Conservation (phyloP, 2,888 invertebrate genomes). For the Troides oblongomaculatus region DNA sequence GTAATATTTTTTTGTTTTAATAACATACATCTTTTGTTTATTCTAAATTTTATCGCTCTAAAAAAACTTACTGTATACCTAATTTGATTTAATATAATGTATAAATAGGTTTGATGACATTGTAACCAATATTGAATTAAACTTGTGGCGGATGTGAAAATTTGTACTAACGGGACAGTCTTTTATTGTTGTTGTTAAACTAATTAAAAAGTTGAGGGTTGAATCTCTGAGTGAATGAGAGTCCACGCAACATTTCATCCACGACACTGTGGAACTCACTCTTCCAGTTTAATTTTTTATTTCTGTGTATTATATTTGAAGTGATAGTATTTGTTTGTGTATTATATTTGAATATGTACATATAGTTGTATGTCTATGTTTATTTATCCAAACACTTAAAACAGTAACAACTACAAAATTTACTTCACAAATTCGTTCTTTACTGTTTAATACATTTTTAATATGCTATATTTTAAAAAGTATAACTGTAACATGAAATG, state of each 20-base stretch:
- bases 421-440: too few species aligned
- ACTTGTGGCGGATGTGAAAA: slow-evolving; percentile 42
- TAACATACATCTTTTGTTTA: too few species aligned
- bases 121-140: slow-evolving; percentile 32
- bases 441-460: too few species aligned
- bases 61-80: too few species aligned
- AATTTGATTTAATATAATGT: too few species aligned
- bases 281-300: neutral
- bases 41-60: too few species aligned
- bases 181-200: slow-evolving; percentile 67
- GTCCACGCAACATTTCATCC: slow-evolving; percentile 45
- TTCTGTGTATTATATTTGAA: neutral
- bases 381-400: neutral
- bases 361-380: neutral
- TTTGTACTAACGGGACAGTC: slow-evolving; percentile 56
- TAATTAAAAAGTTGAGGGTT: slow-evolving; percentile 70
- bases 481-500: too few species aligned
- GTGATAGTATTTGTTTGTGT: neutral
- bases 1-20: too few species aligned
- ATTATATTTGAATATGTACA: neutral
- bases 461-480: too few species aligned
- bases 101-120: neutral
- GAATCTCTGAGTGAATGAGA: slow-evolving; percentile 49
- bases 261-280: slow-evolving; percentile 20
- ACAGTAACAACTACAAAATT: too few species aligned